A percentile compares a stretch with the other conserved stretches of the same genome.
These are phyloP conservation scores for Diorhabda elongata DNA, from an alignment of 1,140 invertebrate species.

Conservation along the genomic window DNA sequence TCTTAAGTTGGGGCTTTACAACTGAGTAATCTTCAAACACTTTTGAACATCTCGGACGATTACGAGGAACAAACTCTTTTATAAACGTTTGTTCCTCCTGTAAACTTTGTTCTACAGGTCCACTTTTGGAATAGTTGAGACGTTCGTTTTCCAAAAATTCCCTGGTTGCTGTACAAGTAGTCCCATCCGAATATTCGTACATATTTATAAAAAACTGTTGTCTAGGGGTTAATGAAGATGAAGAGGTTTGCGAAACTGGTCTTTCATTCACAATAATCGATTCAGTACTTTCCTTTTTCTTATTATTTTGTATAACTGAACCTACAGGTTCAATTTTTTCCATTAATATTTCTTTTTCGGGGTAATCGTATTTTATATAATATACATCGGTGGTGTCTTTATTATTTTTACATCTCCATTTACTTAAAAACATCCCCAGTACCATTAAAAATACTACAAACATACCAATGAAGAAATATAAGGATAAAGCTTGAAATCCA, in stretches of 20 bases:
- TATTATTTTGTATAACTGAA: too few relatives aligned
- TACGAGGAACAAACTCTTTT: slow-evolving; percentile 8
- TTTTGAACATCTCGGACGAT: not conserved
- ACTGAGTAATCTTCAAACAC: not conserved
- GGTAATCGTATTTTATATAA: not conserved
- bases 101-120: not conserved
- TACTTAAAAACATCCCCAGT: slow-evolving; percentile 32
- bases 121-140: slow-evolving; percentile 7
- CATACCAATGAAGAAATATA: slow-evolving; percentile 40
- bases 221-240: slow-evolving; percentile 43
- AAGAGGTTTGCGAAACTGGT: slow-evolving; percentile 18
- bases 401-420: slow-evolving; percentile 33
- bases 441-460: slow-evolving; percentile 44
- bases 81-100: slow-evolving; percentile 5
- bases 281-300: not conserved
- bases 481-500: slow-evolving; percentile 23
- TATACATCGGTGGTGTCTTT: slow-evolving; percentile 2
- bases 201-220: slow-evolving; percentile 49
- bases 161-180: slow-evolving; percentile 8
- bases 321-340: too few relatives aligned
- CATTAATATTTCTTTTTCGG: too few relatives aligned
- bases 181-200: slow-evolving; percentile 38
- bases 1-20: not conserved
- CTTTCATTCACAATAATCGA: not conserved
- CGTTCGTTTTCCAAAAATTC: slow-evolving; percentile 30